Base-by-base conservation (phyloP, 2,113 vertebrate genomes). In the Halichoeres trimaculatus region DNA sequence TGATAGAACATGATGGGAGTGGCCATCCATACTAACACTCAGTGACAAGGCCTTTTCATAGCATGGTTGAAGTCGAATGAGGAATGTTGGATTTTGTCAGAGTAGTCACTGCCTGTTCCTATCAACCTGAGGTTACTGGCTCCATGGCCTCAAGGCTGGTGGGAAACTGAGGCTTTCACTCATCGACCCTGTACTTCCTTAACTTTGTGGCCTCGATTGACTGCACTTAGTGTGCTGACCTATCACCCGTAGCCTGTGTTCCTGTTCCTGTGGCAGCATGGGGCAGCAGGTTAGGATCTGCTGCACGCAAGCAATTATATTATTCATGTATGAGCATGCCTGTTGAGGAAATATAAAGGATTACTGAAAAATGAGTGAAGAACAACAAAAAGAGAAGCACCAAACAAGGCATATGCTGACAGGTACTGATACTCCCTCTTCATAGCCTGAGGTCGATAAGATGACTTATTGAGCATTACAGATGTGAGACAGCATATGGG, bases 381-480 rank as follows among this genome's bases (percentile, higher is more conserved):
- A 75, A 43, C 57, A 35, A 30, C 30, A 30, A 30, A n/a, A 30
- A 30, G 30, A 30, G 30, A 30, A 30, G 30, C 16, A 38, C 30
- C 3, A 17, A 11, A 8, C 3, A 47, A 30, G 35, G 22, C 41
- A 24, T 20, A 22, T 48, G 22, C 43, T 58, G 13, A 63, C 1
- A 0, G 45, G 43, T 16, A 47, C n/a, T 17, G 62, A 69, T 56
- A 47, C 54, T 61, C 14, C 43, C 0, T 5, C 43, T 76, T 12
- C 24, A 26, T 10, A 40, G 50, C 51, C 45, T 70, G 14, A 66
- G 76, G 71, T 85, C 72, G 61, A 74, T 87, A 36, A 57, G 36
- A 56, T 76, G 36, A 67, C 30, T 69, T 71, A 81, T 73, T 75
- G 66, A 73, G 41, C 59, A 54, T 84, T 62, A 56, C n/a, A 68